phyloP scores from a whole-genome alignment of 2,797 vertebrate species.

The Echiichthys vipera region DNA sequence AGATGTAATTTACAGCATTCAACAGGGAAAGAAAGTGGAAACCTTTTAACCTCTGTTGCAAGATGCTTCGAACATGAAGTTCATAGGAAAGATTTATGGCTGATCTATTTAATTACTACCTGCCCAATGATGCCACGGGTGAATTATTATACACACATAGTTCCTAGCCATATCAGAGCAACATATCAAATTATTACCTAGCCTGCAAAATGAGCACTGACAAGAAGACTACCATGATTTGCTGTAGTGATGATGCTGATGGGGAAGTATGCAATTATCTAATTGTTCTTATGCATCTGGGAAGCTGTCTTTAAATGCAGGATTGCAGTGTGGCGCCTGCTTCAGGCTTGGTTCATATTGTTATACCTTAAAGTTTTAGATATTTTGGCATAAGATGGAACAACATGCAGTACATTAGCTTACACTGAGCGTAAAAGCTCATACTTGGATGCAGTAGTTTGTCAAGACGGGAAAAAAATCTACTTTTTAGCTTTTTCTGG shows the following conservation, averaged over 20 bases:
- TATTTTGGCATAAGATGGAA: neutral
- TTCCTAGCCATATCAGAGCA: conserved; percentile 59
- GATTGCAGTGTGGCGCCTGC: neutral
- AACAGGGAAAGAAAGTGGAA: conserved; percentile 38
- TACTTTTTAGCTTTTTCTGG: neutral
- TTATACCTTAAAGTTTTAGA: neutral
- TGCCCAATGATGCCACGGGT: conserved; percentile 67
- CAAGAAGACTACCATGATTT: conserved; percentile 65
- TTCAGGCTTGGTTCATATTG: neutral
- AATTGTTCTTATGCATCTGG: conserved; percentile 23
- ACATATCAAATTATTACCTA: conserved; percentile 71
- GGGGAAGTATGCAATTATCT: conserved; percentile 67
- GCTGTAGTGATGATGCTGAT: conserved; percentile 47
- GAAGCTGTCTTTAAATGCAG: conserved; percentile 21
- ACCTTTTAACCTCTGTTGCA: conserved; percentile 63
- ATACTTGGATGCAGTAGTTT: neutral
- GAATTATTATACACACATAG: conserved; percentile 73
- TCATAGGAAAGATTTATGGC: conserved; percentile 74
- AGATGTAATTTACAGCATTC: conserved; percentile 55
- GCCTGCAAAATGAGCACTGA: conserved; percentile 65
- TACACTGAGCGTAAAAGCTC: no score
- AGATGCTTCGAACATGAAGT: conserved; percentile 56
- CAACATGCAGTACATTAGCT: neutral
- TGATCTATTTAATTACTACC: conserved; percentile 80
- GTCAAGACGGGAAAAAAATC: no score